Evolutionary conservation across 2,888 invertebrate genomes (phyloP).

Genomic region (Rhogogaster chlorosoma): DNA sequence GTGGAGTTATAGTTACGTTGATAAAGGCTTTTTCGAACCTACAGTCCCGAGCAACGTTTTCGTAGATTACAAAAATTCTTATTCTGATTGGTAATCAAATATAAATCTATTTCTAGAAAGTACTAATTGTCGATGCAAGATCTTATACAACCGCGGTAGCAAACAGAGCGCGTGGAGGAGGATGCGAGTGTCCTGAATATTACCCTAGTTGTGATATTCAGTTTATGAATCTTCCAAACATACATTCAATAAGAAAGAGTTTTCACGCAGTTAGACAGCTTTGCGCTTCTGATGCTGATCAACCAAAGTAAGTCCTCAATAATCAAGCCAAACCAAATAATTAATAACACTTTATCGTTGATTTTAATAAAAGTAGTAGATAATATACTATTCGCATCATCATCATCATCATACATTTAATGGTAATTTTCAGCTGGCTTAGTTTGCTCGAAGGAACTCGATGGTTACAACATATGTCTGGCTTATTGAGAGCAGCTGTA

Average conservation of each 20-base stretch:
- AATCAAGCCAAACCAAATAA: not conserved
- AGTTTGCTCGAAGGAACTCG: slow-evolving; percentile 92
- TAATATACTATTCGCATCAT: not conserved
- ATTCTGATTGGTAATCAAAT: slow-evolving; percentile 2
- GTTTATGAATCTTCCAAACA: slow-evolving; percentile 98
- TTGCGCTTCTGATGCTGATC: slow-evolving; percentile 89
- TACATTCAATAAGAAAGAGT: slow-evolving; percentile 96
- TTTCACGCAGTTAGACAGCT: slow-evolving; percentile 92
- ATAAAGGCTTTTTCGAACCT: not conserved
- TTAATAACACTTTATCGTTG: not conserved
- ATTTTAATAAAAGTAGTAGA: slow-evolving; percentile 13
- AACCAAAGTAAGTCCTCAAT: slow-evolving; percentile 84
- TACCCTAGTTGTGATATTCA: slow-evolving; percentile 97
- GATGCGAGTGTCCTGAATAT: slow-evolving; percentile 97
- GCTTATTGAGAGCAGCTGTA: slow-evolving; percentile 89
- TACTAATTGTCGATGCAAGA: slow-evolving; percentile 96
- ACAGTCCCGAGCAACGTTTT: not conserved
- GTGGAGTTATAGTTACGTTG: not conserved
- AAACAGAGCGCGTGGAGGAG: slow-evolving; percentile 97
- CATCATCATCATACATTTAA: slow-evolving; percentile 1
- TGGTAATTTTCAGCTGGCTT: slow-evolving; percentile 86
- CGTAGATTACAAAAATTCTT: not conserved
- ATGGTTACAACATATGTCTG: slow-evolving; percentile 95
- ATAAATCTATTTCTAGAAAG: slow-evolving; percentile 80
- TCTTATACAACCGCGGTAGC: slow-evolving; percentile 98